Evolutionary conservation across 2,888 invertebrate genomes (phyloP), one percentile per base, ranked within the genome.

Genomic region (Apomyelois bistriatella): DNA sequence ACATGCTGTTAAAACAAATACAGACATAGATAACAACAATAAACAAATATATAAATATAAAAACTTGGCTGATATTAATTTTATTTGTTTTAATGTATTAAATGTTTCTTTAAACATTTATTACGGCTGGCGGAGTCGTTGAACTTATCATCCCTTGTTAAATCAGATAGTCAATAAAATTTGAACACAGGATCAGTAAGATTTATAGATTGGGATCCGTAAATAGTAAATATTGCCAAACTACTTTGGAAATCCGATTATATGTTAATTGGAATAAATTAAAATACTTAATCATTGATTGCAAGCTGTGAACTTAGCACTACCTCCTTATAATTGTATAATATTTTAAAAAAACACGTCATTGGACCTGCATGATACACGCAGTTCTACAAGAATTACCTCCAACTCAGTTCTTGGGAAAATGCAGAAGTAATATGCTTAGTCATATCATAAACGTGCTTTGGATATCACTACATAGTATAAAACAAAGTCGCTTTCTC

Each of bases 321-420:
- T 49, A 37, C 50, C 16, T 41, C 17, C 28, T 35, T 43, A 43
- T 30, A 43, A 43, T 22, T 22, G 5, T 22, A 22, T 22, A 22
- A 22, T 22, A 5, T 3, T n/a, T n/a, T n/a, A 9, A 43, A 30
- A 28, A 28, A 13, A 13, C 30, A 13, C 17, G 36, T 48, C 48
- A 37, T n/a, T 22, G 36, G 58, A 54, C 50, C 59, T 70, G 68
- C 78, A 71, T 69, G 62, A 48, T 61, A n/a, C n/a, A n/a, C 65
- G 73, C 76, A 16, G 6, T 76, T 54, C 63, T 62, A 61, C 58
- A 58, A 62, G 60, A 60, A 64, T 65, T 61, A 58, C 40, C 59
- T 52, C 68, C 82, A 81, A 82, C 65, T 82, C 82, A 79, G 61
- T 65, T 69, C 60, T 63, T 63, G 51, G 66, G 69, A 76, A 77